Evolutionary conservation across 2,797 vertebrate genomes (phyloP).

Genomic region (Sebastes wilsoni): DNA sequence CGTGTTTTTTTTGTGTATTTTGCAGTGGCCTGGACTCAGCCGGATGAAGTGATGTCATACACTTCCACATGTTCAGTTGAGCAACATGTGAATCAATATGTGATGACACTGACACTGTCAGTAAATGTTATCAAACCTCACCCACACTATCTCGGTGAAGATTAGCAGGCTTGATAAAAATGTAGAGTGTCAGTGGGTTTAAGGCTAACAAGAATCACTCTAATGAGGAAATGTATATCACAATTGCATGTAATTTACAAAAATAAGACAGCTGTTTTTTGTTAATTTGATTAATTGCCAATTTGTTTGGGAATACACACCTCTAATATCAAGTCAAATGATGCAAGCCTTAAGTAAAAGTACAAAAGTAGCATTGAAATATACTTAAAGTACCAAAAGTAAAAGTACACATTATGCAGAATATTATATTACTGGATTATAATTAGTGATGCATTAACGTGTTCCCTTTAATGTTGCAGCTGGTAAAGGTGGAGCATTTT

Average conservation of each 20-base stretch:
- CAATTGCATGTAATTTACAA: background rate
- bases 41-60: background rate
- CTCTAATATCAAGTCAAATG: background rate
- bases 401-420: background rate
- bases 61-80: background rate
- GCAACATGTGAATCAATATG: background rate
- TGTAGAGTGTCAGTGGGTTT: background rate
- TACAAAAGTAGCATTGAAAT: background rate
- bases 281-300: background rate
- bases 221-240: background rate
- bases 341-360: background rate
- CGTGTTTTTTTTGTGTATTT: background rate
- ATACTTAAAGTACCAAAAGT: too few species aligned
- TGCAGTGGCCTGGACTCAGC: background rate
- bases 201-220: background rate
- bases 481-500: too few species aligned
- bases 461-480: too few species aligned
- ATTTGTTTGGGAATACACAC: background rate
- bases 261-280: background rate
- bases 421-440: background rate
- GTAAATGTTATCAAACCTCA: background rate
- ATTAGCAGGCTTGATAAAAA: background rate
- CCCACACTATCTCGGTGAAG: background rate
- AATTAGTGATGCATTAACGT: background rate
- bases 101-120: background rate